phyloP scores from a whole-genome alignment of 2,888 invertebrate genomes.

The Clepsis dumicolana region DNA sequence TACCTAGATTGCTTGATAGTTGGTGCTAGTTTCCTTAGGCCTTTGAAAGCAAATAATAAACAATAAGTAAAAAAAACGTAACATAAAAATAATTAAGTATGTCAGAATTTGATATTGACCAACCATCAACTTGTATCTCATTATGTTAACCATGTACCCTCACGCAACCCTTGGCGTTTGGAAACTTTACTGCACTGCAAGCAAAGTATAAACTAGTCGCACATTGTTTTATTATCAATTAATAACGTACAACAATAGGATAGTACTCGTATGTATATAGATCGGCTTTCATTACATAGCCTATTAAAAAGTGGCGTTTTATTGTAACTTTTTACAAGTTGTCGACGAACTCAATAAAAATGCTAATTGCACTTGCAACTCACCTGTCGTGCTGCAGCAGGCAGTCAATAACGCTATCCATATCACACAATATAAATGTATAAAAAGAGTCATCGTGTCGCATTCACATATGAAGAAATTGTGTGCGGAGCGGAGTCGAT shows the following conservation, averaged over 20 bases:
- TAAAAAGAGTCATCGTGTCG: slow-evolving; percentile 82
- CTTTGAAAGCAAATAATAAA: neutral
- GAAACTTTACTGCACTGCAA: neutral
- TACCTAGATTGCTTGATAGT: neutral
- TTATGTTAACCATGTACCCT: neutral
- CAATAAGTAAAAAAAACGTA: neutral
- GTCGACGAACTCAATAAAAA: slow-evolving; percentile 71
- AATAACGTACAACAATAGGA: neutral
- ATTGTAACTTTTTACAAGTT: slow-evolving; percentile 67
- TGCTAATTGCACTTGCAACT: slow-evolving; percentile 76
- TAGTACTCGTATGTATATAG: neutral
- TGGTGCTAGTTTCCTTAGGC: neutral
- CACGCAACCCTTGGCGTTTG: too few relatives aligned
- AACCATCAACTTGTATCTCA: too few relatives aligned
- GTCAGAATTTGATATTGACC: too few relatives aligned
- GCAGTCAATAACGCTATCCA: slow-evolving; percentile 75
- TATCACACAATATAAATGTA: slow-evolving; percentile 83
- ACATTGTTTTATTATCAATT: neutral
- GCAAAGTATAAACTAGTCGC: neutral
- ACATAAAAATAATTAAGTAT: too few relatives aligned
- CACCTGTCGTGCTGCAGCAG: slow-evolving; percentile 80
- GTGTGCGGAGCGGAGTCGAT: slow-evolving; percentile 53
- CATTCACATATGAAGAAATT: slow-evolving; percentile 61
- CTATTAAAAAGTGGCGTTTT: slow-evolving; percentile 52
- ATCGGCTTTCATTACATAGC: neutral